Evolutionary conservation across 1,140 invertebrate species (phyloP).

Genomic region (Drosophila kepulauana): DNA sequence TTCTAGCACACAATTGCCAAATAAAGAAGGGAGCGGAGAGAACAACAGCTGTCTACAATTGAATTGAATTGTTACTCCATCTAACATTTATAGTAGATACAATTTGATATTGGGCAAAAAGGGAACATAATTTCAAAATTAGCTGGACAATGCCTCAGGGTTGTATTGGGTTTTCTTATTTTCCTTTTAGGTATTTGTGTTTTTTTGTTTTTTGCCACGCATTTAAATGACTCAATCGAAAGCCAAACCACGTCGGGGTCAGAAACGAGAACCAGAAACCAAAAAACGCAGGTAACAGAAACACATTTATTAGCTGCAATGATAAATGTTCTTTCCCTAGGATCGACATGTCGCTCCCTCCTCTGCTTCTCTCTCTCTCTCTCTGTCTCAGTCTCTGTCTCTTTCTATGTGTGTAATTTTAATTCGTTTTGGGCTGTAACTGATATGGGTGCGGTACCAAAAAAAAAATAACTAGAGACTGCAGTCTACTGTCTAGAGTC

Average conservation of each 20-base stretch:
- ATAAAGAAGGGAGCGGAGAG: not conserved
- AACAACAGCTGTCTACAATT: constrained; percentile 47
- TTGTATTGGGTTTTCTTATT: constrained; percentile 24
- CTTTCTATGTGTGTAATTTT: constrained; percentile 71
- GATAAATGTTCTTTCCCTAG: constrained; percentile 75
- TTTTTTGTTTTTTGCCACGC: constrained; percentile 49
- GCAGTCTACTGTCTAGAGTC: not conserved
- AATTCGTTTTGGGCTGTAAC: constrained; percentile 80
- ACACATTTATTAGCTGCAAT: constrained; percentile 81
- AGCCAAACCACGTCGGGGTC: constrained; percentile 51
- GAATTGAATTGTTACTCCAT: constrained; percentile 45
- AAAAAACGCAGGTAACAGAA: constrained; percentile 66
- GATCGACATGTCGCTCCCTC: constrained; percentile 48
- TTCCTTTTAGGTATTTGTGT: not conserved
- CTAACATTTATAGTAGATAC: constrained; percentile 11
- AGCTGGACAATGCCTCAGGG: constrained; percentile 42
- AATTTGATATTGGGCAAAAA: constrained; percentile 39
- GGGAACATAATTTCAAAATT: constrained; percentile 41
- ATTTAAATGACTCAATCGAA: constrained; percentile 77
- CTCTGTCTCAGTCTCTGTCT: constrained; percentile 4
- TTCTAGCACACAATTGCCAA: not conserved
- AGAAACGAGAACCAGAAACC: not conserved
- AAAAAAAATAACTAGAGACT: not conserved
- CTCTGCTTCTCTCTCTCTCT: constrained; percentile 8
- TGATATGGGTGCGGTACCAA: constrained; percentile 73